Evolutionary conservation across 2,797 vertebrate species (phyloP), one percentile per base, ranked within the genome.

Genomic region (Pantherophis alleghaniensis): DNA sequence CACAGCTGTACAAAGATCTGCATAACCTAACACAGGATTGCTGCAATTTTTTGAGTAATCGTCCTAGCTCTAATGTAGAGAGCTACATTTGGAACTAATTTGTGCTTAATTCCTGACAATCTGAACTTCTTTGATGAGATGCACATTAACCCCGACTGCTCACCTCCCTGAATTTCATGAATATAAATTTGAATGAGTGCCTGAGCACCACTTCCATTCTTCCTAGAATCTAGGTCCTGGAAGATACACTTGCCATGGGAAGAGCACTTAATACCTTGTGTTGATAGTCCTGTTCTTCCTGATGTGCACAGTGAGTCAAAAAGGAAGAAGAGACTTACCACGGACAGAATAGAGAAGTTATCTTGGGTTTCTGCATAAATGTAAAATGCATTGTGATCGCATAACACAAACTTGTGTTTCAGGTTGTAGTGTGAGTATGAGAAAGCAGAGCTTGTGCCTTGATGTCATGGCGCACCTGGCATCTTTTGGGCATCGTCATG

Each of bases 61-160:
- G 13, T 57, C 51, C n/a, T 87, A 55, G 59, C 86, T 87, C 7
- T 26, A 87, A 53, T 66, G 86, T 42, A 26, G 55, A 92, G 18
- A 92, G 59, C 59, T 55, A 83, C 83, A 92, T 87, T 88, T 63
- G 88, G 51, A 74, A 57, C 32, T 74, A 74, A 74, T 91, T 90
- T 53, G 12, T 88, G 86, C 53, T 69, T 57, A 59, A 74, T 88
- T 59, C 32, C 16, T 92, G 32, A 37, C 24, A 69, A 79, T 92
- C 57, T 74, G 91, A 57, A 88, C 53, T 88, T 92, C 86, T 87
- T 92, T 88, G 32, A 92, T 74, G 87, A 92, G 53, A 28, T 51
- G 10, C 63, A 74, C 66, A 57, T 88, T 69, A 79, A 79, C 20
- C 37, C 53, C 1, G 10, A 79, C 55, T 69, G 55, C 47, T 87